phyloP scores from a whole-genome alignment of 1,140 invertebrate genomes.

The Ceratoteleas bidentatus region DNA sequence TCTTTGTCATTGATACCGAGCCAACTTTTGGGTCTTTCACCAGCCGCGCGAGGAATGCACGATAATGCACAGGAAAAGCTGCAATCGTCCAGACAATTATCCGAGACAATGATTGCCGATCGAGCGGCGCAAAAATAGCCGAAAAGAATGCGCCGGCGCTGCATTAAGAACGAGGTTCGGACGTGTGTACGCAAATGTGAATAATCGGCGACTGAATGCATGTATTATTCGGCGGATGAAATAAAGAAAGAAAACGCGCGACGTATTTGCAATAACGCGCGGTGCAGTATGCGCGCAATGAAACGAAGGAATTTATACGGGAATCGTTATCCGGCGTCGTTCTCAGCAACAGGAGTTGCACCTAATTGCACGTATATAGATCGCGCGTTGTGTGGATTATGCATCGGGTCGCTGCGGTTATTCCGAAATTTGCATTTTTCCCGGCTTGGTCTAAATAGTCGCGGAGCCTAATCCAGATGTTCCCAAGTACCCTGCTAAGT shows the following conservation, averaged over 20 bases:
- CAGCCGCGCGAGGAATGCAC: background rate
- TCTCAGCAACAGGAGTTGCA: conserved; percentile 63
- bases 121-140: background rate
- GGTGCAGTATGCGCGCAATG: conserved; percentile 64
- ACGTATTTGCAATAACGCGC: conserved; percentile 64
- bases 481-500: no score
- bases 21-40: conserved; percentile 58
- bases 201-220: conserved; percentile 49
- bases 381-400: conserved; percentile 36
- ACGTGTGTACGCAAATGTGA: conserved; percentile 42
- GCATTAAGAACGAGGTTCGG: conserved; percentile 19
- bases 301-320: conserved; percentile 67
- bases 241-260: conserved; percentile 64
- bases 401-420: conserved; percentile 18
- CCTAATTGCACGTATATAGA: conserved; percentile 55
- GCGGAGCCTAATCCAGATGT: no score
- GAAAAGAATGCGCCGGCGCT: background rate
- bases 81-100: conserved; percentile 20
- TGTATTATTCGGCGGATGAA: conserved; percentile 57
- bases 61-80: conserved; percentile 35
- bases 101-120: background rate
- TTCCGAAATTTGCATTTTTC: background rate
- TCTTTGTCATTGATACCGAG: conserved; percentile 42
- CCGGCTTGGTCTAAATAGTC: no score
- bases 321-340: conserved; percentile 65